A percentile compares a stretch with the other conserved stretches of the same genome.
These are phyloP conservation scores for Crossoptilon crossoptilon DNA, from an alignment of 2,797 vertebrate species.

Conservation along the genomic window DNA sequence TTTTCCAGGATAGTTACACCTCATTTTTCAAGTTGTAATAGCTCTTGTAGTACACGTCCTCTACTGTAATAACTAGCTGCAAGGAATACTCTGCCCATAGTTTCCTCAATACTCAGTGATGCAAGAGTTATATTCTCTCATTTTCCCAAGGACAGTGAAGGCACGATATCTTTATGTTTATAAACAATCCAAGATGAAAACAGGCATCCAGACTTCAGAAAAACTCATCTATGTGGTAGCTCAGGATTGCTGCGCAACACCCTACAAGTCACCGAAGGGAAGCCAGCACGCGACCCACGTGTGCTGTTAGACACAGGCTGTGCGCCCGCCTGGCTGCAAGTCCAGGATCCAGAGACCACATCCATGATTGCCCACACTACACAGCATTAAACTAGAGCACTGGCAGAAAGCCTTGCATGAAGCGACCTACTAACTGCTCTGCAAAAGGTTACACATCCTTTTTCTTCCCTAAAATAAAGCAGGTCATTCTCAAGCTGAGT, in stretches of 20 bases:
- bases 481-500: neutral
- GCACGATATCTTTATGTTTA: accelerated
- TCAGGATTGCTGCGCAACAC: neutral
- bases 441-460: accelerated
- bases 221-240: accelerated
- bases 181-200: neutral
- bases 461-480: neutral
- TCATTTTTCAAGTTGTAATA: neutral
- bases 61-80: neutral
- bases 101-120: neutral
- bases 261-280: neutral
- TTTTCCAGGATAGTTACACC: neutral
- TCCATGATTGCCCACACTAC: neutral
- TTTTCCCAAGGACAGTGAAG: neutral
- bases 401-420: accelerated
- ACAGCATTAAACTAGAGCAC: accelerated
- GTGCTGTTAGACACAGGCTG: neutral
- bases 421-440: neutral
- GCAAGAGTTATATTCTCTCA: neutral
- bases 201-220: neutral
- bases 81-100: accelerated
- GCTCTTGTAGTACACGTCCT: neutral
- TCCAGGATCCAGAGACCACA: neutral
- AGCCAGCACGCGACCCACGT: neutral
- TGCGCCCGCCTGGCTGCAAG: neutral